Evolutionary conservation across 2,113 vertebrate genomes (phyloP), one percentile per base, ranked within the genome.

Genomic region (Trogon melanurus): DNA sequence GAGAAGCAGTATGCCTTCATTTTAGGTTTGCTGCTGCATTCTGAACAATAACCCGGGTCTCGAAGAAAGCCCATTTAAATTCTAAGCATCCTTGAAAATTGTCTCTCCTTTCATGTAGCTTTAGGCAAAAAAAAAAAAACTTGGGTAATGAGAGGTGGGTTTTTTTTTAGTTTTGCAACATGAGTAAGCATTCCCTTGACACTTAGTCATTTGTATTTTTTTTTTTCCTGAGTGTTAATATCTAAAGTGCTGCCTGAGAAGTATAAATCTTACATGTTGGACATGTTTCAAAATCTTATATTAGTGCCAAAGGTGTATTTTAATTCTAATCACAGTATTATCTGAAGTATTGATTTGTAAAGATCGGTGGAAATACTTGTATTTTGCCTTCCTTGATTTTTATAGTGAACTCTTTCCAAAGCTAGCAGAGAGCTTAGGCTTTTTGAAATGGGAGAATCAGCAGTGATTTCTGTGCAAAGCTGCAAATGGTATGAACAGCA

Each of bases 61-160:
- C 75, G 41, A 65, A 85, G 60, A 78, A 87, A 51, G 18, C 30
- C 22, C 41, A 41, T 78, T 74, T 84, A 67, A 87, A 60, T 86
- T 86, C 57, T 64, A 38, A 81, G 36, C 79, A 64, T 32, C 44
- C 48, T 48, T 74, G 57, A 89, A 91, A 87, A 71, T 67, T 56
- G 11, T 93, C 29, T 91, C 38, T 95, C 54, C 73, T 93, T 91
- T 62, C 72, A 41, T 81, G 66, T 70, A 89, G n/a, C 73, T 91
- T 71, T 41, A 80, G 64, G 67, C 16, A 76, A 79, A 88, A 88
- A 71, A 41, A 41, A 41, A 41, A 88, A 88, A 71, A 67, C 50
- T 45, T 91, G 71, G 50, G 64, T 81, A 75, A 48, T 69, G 5
- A 84, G 36, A 9, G 6, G 0, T 41, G 41, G 10, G 10, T 41